phyloP scores from a whole-genome alignment of 2,797 vertebrate genomes.

The Mormyrus hasselquistii region DNA sequence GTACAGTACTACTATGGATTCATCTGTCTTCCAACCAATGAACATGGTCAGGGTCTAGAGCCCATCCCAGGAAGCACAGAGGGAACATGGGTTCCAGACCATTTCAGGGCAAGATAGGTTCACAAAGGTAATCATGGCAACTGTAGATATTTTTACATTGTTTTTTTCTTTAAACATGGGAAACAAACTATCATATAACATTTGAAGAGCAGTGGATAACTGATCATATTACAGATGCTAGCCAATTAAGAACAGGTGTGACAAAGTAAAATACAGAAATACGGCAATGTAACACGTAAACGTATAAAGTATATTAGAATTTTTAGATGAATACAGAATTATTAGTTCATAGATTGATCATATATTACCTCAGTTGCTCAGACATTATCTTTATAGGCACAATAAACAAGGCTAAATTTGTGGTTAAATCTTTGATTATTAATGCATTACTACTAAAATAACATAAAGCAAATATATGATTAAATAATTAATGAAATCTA shows the following conservation, averaged over 20 bases:
- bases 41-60: background rate
- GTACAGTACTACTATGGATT: background rate
- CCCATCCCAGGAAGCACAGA: background rate
- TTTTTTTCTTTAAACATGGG: conserved; percentile 2
- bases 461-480: background rate
- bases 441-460: background rate
- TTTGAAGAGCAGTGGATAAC: background rate
- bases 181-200: background rate
- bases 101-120: background rate
- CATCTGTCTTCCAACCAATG: background rate
- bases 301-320: background rate
- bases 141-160: background rate
- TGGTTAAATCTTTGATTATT: background rate
- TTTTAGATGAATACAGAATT: background rate
- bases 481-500: background rate
- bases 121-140: background rate
- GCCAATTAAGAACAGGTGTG: background rate
- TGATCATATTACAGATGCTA: background rate
- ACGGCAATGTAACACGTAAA: background rate
- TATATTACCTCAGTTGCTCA: background rate
- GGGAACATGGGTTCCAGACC: background rate
- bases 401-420: background rate
- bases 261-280: background rate
- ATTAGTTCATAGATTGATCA: background rate
- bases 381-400: background rate